These are phyloP conservation scores for Blera fallax DNA, from an alignment of 2,888 invertebrate species.

Conservation along the genomic window DNA sequence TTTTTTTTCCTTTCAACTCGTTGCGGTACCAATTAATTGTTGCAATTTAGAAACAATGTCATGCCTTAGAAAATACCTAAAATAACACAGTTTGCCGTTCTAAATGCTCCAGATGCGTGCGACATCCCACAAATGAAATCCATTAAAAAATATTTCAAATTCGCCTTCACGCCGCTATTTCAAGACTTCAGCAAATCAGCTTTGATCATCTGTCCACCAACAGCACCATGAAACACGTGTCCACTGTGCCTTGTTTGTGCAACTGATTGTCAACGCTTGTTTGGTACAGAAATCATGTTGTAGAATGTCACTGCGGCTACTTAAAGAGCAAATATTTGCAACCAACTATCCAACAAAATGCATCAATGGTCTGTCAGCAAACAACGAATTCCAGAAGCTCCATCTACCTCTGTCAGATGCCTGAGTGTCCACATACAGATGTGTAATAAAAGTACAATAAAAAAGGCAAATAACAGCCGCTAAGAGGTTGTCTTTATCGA, in stretches of 20 bases:
- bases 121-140: conserved; percentile 26
- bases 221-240: conserved; percentile 13
- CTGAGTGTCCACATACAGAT: too few species aligned
- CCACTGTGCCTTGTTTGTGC: conserved; percentile 25
- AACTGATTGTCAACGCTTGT: conserved; percentile 34
- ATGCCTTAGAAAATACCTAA: neutral
- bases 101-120: neutral
- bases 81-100: neutral
- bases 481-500: conserved; percentile 26
- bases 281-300: conserved; percentile 36
- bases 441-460: neutral
- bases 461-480: neutral
- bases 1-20: neutral
- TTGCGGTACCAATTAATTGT: neutral
- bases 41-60: neutral
- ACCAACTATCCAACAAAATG: conserved; percentile 57
- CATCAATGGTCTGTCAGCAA: conserved; percentile 21
- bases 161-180: conserved; percentile 51
- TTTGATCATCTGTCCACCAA: conserved; percentile 1
- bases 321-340: conserved; percentile 54
- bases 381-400: conserved; percentile 40
- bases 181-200: conserved; percentile 31
- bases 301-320: conserved; percentile 45
- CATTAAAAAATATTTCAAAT: conserved; percentile 59
- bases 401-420: neutral